phyloP scores from a whole-genome alignment of 1,140 invertebrate species.

The Prorops nasuta region DNA sequence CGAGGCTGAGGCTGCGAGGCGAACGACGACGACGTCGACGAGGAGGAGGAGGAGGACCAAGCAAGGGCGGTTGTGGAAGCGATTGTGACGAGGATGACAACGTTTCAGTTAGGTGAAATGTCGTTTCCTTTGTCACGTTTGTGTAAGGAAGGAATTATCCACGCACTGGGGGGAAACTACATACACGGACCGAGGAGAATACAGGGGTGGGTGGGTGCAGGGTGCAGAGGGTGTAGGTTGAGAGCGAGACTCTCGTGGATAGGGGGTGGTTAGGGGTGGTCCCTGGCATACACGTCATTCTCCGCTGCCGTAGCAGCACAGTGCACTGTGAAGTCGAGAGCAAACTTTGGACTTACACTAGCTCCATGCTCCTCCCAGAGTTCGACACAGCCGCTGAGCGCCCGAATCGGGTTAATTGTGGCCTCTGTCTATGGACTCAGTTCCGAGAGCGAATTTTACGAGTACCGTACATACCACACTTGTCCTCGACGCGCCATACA shows the following conservation, averaged over 20 bases:
- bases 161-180: constrained; percentile 4
- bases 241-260: too few relatives aligned
- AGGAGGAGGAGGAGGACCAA: neutral
- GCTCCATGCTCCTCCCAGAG: constrained; percentile 19
- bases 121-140: constrained; percentile 32
- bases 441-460: constrained; percentile 21
- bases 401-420: constrained; percentile 27
- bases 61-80: constrained; percentile 8
- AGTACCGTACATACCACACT: too few relatives aligned
- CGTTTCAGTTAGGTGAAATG: constrained; percentile 35
- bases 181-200: constrained; percentile 1
- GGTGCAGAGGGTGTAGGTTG: too few relatives aligned
- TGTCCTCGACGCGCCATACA: too few relatives aligned
- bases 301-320: too few relatives aligned
- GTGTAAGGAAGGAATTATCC: constrained; percentile 12
- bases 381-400: constrained; percentile 23
- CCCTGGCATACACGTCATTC: too few relatives aligned
- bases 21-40: too few relatives aligned
- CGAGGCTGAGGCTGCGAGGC: too few relatives aligned
- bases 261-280: too few relatives aligned
- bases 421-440: constrained; percentile 10
- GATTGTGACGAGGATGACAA: constrained; percentile 32
- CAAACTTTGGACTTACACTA: constrained; percentile 22
- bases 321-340: too few relatives aligned
- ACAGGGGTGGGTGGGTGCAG: too few relatives aligned